These are phyloP conservation scores for Mellivora capensis DNA, from an alignment of 2,113 vertebrate genomes.

Conservation along the genomic window DNA sequence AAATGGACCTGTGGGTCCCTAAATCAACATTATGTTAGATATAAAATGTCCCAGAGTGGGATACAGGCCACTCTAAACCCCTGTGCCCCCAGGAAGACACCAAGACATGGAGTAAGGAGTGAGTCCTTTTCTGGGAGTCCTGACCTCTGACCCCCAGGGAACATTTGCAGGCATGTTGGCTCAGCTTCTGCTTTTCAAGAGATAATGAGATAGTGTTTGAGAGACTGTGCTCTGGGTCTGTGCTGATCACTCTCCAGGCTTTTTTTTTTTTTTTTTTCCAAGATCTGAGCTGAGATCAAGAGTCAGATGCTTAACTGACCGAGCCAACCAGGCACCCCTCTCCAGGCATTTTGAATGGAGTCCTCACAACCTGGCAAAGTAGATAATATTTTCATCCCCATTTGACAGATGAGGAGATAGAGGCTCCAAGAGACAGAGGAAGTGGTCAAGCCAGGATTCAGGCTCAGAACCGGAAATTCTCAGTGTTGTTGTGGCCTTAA, in stretches of 20 bases:
- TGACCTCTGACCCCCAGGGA: neutral
- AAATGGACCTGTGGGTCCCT: neutral
- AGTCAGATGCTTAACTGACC: neutral
- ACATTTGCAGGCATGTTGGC: neutral
- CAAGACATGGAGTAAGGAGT: neutral
- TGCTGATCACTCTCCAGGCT: neutral
- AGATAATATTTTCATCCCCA: neutral
- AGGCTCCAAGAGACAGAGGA: neutral
- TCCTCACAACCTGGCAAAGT: neutral
- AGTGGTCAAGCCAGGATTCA: neutral
- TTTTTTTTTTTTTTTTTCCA: neutral
- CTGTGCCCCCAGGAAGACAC: neutral
- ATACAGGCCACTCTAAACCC: neutral
- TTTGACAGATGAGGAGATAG: neutral
- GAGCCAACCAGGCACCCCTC: neutral
- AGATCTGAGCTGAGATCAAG: neutral
- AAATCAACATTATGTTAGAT: neutral
- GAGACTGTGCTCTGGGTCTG: neutral
- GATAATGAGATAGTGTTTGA: neutral
- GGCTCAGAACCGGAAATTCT: neutral
- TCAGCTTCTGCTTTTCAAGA: neutral
- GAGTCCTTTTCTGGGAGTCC: neutral
- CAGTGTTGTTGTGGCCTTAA: fast-evolving
- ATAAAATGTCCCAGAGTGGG: neutral
- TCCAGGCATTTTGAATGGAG: neutral